These are phyloP conservation scores for Aplochiton taeniatus DNA, from an alignment of 2,797 vertebrate genomes.

Conservation along the genomic window DNA sequence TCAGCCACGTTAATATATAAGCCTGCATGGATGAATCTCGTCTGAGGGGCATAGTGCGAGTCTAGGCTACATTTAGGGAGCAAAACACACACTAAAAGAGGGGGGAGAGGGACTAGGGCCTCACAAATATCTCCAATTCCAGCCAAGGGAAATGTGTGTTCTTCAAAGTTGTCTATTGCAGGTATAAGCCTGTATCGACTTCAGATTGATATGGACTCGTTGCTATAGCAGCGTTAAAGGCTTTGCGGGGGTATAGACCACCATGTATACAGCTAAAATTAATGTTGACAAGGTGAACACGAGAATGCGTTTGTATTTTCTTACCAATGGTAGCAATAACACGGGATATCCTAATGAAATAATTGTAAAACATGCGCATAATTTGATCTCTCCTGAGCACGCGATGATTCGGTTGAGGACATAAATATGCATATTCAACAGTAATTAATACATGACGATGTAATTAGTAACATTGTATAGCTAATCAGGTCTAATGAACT, in stretches of 20 bases:
- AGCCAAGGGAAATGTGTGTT: neutral
- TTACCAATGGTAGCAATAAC: conserved; percentile 28
- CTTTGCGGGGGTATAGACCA: conserved; percentile 28
- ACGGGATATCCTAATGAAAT: conserved; percentile 35
- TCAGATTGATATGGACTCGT: neutral
- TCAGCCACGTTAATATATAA: conserved; percentile 73
- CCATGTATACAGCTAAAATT: conserved; percentile 2
- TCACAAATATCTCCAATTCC: neutral
- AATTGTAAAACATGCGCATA: conserved; percentile 15
- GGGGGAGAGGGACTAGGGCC: neutral
- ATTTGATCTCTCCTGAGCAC: conserved; percentile 43
- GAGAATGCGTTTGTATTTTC: conserved; percentile 49
- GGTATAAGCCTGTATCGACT: conserved; percentile 9
- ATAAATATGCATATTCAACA: conserved; percentile 56
- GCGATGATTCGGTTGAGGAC: conserved; percentile 7
- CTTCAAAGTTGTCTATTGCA: conserved; percentile 5
- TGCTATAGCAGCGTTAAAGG: conserved; percentile 8
- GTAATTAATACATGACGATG: conserved; percentile 73
- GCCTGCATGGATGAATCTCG: conserved; percentile 22
- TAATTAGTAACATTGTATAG: conserved; percentile 77
- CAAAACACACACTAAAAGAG: conserved; percentile 22
- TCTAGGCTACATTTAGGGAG: conserved; percentile 10
- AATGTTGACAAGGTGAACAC: conserved; percentile 50
- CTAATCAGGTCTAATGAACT: conserved; percentile 74
- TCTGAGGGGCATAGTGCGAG: conserved; percentile 18